phyloP scores from a whole-genome alignment of 2,888 invertebrate species.

The Julus scanicus region DNA sequence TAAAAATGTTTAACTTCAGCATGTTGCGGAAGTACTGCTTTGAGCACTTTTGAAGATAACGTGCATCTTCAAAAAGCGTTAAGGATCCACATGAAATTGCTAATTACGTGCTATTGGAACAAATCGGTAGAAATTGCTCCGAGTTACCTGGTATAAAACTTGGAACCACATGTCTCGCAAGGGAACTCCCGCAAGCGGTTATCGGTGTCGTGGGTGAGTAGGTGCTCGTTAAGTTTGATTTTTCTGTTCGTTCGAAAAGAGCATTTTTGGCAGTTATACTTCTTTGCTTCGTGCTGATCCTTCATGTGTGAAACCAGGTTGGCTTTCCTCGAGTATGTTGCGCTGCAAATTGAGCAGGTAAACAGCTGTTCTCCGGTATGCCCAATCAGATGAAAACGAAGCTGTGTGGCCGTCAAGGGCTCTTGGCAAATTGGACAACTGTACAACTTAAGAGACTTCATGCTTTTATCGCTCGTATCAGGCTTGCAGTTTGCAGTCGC shows the following conservation, averaged over 20 bases:
- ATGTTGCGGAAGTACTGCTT: no score
- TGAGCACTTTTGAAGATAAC: no score
- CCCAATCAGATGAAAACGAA: conserved; percentile 64
- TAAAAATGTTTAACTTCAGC: no score
- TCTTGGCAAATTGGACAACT: conserved; percentile 64
- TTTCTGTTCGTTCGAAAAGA: conserved; percentile 51
- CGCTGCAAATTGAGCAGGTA: conserved; percentile 62
- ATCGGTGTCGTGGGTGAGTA: conserved; percentile 10
- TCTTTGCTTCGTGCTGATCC: conserved; percentile 62
- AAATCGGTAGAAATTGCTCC: no score
- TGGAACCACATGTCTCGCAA: conserved; percentile 50
- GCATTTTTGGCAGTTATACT: conserved; percentile 61
- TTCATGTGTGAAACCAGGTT: conserved; percentile 56
- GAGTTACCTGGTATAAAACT: conserved; percentile 37
- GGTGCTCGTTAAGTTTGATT: conserved; percentile 56
- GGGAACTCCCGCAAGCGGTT: conserved; percentile 54
- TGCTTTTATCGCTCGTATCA: background rate
- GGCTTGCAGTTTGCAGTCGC: background rate
- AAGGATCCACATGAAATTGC: no score
- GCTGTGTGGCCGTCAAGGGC: conserved; percentile 62
- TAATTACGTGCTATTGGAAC: no score
- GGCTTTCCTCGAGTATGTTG: conserved; percentile 58
- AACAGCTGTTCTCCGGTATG: conserved; percentile 63
- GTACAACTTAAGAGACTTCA: conserved; percentile 56
- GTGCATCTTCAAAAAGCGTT: no score